Percentiles rank a stretch among this genome's conserved stretches.
phyloP scores from a whole-genome alignment of 1,140 invertebrate species.

The Sitodiplosis mosellana region DNA sequence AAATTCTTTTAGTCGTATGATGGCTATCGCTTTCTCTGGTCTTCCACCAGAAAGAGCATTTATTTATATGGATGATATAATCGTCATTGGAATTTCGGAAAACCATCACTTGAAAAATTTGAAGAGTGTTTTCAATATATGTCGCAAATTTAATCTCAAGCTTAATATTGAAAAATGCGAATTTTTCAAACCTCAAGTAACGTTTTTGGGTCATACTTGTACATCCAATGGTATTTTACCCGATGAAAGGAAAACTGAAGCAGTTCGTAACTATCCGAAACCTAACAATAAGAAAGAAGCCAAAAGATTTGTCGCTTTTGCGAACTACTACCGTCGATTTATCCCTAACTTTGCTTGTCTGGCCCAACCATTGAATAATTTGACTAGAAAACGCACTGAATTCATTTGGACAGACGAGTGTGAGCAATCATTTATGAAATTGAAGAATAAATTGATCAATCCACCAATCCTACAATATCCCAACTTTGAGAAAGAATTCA shows the following conservation, averaged over 20 bases:
- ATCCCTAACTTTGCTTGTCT: slow-evolving; percentile 10
- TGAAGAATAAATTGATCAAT: slow-evolving; percentile 9
- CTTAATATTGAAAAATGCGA: slow-evolving; percentile 6
- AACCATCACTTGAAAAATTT: slow-evolving; percentile 4
- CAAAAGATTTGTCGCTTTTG: slow-evolving; percentile 9
- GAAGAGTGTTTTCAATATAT: slow-evolving; percentile 3
- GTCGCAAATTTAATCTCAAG: slow-evolving; percentile 6
- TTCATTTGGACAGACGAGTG: slow-evolving; percentile 9
- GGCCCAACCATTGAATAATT: slow-evolving; percentile 11
- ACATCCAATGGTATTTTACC: slow-evolving; percentile 4
- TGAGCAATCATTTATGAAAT: slow-evolving; percentile 10
- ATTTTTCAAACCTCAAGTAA: slow-evolving; percentile 5
- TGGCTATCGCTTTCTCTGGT: background rate
- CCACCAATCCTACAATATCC: slow-evolving; percentile 17
- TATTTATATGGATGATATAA: slow-evolving; percentile 11
- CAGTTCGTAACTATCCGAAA: background rate
- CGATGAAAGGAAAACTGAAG: background rate
- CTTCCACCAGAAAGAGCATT: slow-evolving; percentile 5
- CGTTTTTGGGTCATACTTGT: slow-evolving; percentile 6
- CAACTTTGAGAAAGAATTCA: slow-evolving; percentile 18
- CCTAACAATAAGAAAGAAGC: slow-evolving; percentile 5
- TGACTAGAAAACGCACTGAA: slow-evolving; percentile 10
- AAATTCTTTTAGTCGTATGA: slow-evolving; percentile 5
- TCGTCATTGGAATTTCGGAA: background rate
- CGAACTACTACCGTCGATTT: slow-evolving; percentile 11